These are phyloP conservation scores for Trachelus iudaicus DNA, from an alignment of 2,888 invertebrate species.

Conservation along the genomic window DNA sequence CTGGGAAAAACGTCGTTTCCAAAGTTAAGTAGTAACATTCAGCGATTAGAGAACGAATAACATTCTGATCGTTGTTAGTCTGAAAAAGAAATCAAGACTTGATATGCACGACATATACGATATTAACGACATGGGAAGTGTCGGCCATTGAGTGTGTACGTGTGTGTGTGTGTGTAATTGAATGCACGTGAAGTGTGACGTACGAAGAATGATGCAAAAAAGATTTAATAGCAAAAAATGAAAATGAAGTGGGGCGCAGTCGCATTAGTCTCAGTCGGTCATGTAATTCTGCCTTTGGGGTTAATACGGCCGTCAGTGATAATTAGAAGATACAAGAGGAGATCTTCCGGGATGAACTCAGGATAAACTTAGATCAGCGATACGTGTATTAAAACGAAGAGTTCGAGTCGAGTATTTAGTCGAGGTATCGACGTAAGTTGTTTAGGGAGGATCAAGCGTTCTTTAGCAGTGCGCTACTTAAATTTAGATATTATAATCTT, in stretches of 20 bases:
- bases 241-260: too few relatives aligned
- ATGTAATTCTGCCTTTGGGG: not conserved
- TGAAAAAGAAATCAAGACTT: too few relatives aligned
- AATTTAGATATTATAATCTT: slow-evolving; percentile 33
- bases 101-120: too few relatives aligned
- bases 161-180: too few relatives aligned
- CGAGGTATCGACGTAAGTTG: slow-evolving; percentile 8
- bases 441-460: slow-evolving; percentile 43
- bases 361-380: not conserved
- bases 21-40: not conserved
- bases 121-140: too few relatives aligned
- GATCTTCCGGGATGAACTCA: not conserved
- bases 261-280: not conserved
- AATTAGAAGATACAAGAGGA: not conserved
- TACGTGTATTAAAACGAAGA: not conserved
- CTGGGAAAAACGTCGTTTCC: not conserved
- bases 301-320: not conserved
- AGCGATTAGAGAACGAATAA: too few relatives aligned
- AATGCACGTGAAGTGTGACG: too few relatives aligned
- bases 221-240: not conserved
- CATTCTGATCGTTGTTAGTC: too few relatives aligned
- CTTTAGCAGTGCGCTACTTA: slow-evolving; percentile 40
- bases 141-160: too few relatives aligned
- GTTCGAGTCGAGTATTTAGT: not conserved
- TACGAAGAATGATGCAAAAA: not conserved